Conservation (phyloP, 2,888 invertebrate genomes). For the Amblyjoppa proteus region DNA sequence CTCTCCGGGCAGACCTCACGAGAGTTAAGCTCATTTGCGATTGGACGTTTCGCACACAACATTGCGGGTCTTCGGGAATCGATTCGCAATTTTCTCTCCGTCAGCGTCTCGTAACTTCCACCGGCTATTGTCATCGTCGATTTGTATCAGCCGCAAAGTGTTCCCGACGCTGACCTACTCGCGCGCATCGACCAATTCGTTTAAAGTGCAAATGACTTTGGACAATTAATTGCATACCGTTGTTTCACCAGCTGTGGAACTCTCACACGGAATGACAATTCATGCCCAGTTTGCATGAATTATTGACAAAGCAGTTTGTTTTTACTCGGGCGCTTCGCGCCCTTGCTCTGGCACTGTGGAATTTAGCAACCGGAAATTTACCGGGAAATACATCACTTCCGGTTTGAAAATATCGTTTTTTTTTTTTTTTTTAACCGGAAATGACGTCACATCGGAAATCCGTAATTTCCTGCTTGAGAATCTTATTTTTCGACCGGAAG, state of each 20-base stretch:
- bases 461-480: too few relatives aligned
- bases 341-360: too few relatives aligned
- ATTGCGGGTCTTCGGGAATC: slow-evolving; percentile 56
- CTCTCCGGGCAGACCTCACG: not conserved
- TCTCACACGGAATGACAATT: too few relatives aligned
- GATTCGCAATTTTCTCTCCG: slow-evolving; percentile 33
- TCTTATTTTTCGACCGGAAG: slow-evolving; percentile 6
- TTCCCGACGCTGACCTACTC: not conserved
- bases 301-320: too few relatives aligned
- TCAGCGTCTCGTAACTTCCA: slow-evolving; percentile 25
- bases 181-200: not conserved
- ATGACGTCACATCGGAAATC: too few relatives aligned
- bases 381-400: too few relatives aligned
- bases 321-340: too few relatives aligned
- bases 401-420: not conserved
- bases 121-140: not conserved
- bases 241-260: not conserved
- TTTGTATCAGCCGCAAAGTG: not conserved
- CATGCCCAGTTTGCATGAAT: too few relatives aligned
- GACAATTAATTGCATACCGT: not conserved
- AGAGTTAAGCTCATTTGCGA: slow-evolving; percentile 53
- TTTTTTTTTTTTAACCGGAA: not conserved
- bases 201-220: not conserved
- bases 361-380: too few relatives aligned
- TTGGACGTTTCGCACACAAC: slow-evolving; percentile 30